Base-by-base conservation (phyloP, 53 echinoderm and acorn worm genomes). In the Zoroaster sp. region DNA sequence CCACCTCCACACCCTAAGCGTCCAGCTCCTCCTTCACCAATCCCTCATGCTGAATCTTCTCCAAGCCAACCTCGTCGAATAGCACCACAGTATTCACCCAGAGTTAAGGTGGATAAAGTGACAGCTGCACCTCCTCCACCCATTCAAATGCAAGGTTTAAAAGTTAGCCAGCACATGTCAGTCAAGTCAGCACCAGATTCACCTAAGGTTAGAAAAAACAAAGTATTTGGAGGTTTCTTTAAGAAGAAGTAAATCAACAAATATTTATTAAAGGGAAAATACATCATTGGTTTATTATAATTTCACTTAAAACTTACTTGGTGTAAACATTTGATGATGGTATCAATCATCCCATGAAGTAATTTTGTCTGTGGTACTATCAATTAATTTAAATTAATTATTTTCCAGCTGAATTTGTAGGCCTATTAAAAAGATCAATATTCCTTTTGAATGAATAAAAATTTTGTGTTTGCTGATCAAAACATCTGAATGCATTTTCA, bases 61-160 rank as follows among this genome's bases (percentile, higher is more conserved):
- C 72, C 43, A 1, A n/a, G 47, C 31, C 89, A 72, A 65, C 33
- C 66, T 44, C 75, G 75, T 52, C 74, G 45, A 30, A 30, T 35
- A 35, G 18, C 45, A 68, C 38, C 69, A 35, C 63, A 67, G n/a
- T 4, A 46, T n/a, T 45, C 42, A 28, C 89, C 66, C 77, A 69
- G 41, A 38, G 52, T 35, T 55, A 67, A 36, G 35, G 88, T 93
- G 69, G 80, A 86, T 49, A 73, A 37, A 37, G 93, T 93, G 18
- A 93, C 93, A 1, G 93, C 93, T 1, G 74, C 46, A 37, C 93
- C 93, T 3, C 93, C 93, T 31, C 93, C 93, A 4, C 93, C 93
- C 18, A 87, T 90, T 14, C 80, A 74, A 28, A 42, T 93, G 15
- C 80, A 78, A 35, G 80, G 43, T 35, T 40, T 93, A n/a, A 90